Evolutionary conservation across 92 coral and sea anemone species (phyloP).

Genomic region (Pocillopora grandis): DNA sequence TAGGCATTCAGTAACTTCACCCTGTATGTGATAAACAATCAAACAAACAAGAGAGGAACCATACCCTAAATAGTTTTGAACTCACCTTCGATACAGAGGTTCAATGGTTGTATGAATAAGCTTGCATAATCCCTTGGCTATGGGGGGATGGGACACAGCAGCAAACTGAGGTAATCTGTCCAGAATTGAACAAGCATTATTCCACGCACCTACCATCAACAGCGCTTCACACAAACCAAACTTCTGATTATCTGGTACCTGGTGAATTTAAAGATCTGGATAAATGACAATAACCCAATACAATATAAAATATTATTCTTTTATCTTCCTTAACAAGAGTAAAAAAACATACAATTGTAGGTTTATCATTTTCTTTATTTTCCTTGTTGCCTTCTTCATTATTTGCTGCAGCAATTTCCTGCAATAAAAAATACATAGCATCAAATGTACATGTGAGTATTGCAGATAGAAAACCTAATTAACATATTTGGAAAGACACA

Average conservation of each 20-base stretch:
- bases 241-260: constrained; percentile 87
- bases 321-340: background rate
- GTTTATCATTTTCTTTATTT: constrained; percentile 71
- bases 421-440: background rate
- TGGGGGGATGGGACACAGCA: constrained; percentile 80
- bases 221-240: constrained; percentile 94
- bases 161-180: constrained; percentile 85
- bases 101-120: constrained; percentile 92
- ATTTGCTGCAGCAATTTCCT: constrained; percentile 65
- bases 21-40: too few species aligned
- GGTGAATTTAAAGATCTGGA: background rate
- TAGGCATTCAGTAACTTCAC: too few species aligned
- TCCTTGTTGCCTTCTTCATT: constrained; percentile 83
- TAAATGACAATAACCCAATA: background rate
- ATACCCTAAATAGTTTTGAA: background rate
- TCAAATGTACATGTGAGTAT: background rate
- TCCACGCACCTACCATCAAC: constrained; percentile 94
- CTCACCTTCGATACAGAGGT: constrained; percentile 93
- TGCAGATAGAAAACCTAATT: too few species aligned
- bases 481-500: background rate
- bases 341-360: constrained; percentile 53
- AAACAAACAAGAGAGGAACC: too few species aligned
- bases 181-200: constrained; percentile 75
- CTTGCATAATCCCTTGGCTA: constrained; percentile 86
- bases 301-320: background rate